Conservation (phyloP, 2,113 vertebrate genomes). For the Ariopsis seemanni region DNA sequence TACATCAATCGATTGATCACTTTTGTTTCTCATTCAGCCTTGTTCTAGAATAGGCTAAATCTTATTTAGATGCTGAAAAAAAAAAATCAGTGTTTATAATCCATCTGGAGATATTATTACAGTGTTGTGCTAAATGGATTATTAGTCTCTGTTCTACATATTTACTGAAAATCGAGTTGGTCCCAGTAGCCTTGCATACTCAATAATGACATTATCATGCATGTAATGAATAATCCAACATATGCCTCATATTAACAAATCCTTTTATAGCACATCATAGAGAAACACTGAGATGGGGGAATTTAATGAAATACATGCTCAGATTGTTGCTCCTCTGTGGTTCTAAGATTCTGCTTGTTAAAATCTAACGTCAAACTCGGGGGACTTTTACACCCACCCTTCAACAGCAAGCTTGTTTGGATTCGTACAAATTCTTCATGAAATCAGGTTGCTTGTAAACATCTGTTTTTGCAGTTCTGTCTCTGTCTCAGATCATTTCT, state of each 20-base stretch:
- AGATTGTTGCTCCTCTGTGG: slow-evolving; percentile 34
- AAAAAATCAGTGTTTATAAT: slow-evolving; percentile 24
- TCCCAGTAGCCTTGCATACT: slow-evolving; percentile 44
- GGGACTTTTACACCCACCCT: slow-evolving; percentile 23
- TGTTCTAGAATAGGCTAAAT: slow-evolving; percentile 30
- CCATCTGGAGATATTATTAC: slow-evolving; percentile 38
- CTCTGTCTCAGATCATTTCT: not conserved
- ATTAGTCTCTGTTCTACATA: slow-evolving; percentile 39
- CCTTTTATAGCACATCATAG: slow-evolving; percentile 48
- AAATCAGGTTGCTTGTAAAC: not conserved
- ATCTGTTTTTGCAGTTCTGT: not conserved
- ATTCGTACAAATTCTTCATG: not conserved
- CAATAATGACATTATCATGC: slow-evolving; percentile 56
- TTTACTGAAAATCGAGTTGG: slow-evolving; percentile 37
- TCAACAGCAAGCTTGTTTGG: slow-evolving; percentile 13
- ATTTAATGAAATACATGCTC: slow-evolving; percentile 46
- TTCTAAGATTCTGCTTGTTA: slow-evolving; percentile 33
- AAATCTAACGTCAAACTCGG: slow-evolving; percentile 27
- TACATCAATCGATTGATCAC: slow-evolving; percentile 35
- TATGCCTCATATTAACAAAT: slow-evolving; percentile 53
- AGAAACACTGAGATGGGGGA: slow-evolving; percentile 38
- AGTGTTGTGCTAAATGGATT: slow-evolving; percentile 44
- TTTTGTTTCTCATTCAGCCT: slow-evolving; percentile 6
- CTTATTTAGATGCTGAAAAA: slow-evolving; percentile 26
- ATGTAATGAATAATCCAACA: slow-evolving; percentile 56